phyloP scores from a whole-genome alignment of 1,140 invertebrate genomes.

The Sarcophaga peregrina region DNA sequence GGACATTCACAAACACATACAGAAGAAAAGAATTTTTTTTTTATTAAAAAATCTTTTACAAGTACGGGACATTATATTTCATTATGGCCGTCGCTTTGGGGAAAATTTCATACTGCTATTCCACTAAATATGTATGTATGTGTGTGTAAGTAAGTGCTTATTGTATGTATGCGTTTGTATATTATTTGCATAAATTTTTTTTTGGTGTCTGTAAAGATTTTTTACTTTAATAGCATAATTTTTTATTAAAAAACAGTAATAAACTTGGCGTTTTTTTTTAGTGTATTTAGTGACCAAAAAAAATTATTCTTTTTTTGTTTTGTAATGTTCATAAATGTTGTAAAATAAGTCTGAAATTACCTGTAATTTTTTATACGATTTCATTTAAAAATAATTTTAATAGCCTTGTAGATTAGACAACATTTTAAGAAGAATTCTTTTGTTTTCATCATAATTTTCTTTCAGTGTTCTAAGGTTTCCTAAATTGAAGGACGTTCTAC shows the following conservation, averaged over 20 bases:
- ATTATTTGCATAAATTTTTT: not conserved
- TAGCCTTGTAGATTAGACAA: not conserved
- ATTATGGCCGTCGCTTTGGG: not conserved
- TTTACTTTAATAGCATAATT: not conserved
- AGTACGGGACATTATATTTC: not conserved
- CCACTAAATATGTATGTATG: too few relatives aligned
- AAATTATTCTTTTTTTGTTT: not conserved
- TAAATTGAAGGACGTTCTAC: too few relatives aligned
- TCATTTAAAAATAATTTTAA: not conserved
- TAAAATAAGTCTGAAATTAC: not conserved
- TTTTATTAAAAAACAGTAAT: not conserved
- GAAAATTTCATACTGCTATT: constrained; percentile 17
- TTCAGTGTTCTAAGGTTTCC: too few relatives aligned
- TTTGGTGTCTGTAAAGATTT: not conserved
- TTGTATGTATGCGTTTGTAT: not conserved
- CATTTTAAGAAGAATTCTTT: too few relatives aligned
- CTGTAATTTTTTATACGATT: not conserved
- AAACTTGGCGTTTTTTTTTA: not conserved
- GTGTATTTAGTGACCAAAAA: not conserved
- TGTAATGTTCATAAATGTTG: not conserved
- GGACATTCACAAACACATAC: constrained; percentile 44
- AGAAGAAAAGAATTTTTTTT: constrained; percentile 39
- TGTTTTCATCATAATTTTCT: too few relatives aligned
- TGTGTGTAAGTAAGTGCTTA: too few relatives aligned
- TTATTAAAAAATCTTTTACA: constrained; percentile 8